Evolutionary conservation across 2,888 invertebrate genomes (phyloP).

Genomic region (Loripinus fragilis): DNA sequence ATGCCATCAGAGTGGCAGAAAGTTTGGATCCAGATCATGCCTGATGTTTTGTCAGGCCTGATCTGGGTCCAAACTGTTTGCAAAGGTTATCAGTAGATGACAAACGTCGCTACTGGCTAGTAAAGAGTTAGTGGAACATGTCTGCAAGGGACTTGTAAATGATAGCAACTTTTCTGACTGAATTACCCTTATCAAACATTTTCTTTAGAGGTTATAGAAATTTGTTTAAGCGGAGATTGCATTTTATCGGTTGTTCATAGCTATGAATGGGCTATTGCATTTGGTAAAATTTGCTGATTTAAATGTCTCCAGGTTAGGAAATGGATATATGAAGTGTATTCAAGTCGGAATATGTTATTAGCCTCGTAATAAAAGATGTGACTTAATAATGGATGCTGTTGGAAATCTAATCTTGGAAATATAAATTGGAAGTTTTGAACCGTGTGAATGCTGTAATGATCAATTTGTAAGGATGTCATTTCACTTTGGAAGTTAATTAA

Average conservation of each 20-base stretch:
- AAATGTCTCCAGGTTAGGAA: conserved; percentile 1
- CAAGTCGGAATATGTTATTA: neutral
- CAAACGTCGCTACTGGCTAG: too few species aligned
- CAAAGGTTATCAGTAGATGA: too few species aligned
- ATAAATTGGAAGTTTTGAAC: too few species aligned
- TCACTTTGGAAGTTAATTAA: too few species aligned
- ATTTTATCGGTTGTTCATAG: conserved; percentile 15
- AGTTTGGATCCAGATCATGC: too few species aligned
- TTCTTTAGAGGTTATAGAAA: conserved; percentile 9
- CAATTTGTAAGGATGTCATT: too few species aligned
- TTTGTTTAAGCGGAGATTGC: conserved; percentile 5
- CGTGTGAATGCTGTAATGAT: too few species aligned
- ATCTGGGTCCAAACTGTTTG: too few species aligned
- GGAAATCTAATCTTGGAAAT: too few species aligned
- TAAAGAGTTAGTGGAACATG: neutral
- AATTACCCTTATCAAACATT: neutral
- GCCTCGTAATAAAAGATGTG: neutral
- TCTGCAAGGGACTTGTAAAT: neutral
- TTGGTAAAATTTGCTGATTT: conserved; percentile 15
- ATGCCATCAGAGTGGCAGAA: too few species aligned
- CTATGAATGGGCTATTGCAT: conserved; percentile 8
- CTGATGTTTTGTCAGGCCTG: too few species aligned
- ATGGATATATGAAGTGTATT: neutral
- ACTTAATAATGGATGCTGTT: neutral
- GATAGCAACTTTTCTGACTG: neutral